Evolutionary conservation across 2,113 vertebrate genomes (phyloP), one percentile per base, ranked within the genome.

Genomic region (Brachypteracias leptosomus): DNA sequence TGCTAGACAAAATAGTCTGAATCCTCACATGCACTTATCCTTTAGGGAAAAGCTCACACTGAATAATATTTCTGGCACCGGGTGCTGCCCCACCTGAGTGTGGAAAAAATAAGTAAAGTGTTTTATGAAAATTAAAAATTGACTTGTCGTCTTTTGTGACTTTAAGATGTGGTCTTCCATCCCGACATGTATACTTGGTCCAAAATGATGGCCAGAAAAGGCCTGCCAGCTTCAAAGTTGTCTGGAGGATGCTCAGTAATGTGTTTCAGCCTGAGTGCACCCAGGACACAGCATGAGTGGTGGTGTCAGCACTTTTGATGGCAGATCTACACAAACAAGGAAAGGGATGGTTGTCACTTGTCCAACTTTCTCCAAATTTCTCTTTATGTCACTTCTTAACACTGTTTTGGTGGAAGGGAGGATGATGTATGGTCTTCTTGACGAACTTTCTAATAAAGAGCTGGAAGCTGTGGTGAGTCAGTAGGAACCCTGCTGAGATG

Each of bases 1-100:
- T 78, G 91, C 95, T 91, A 96, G 96, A 96, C 93, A 93, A 98
- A 98, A 98, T 97, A 96, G 97, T 97, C 95, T 89, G 46, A 96
- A 97, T 97, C 98, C 94, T 97, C 96, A 95, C 94, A 89, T 73
- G 58, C 62, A 71, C 61, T 95, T 98, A 97, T 97, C 92, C 95
- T 98, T 97, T 93, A 97, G 96, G 92, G 97, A 97, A 96, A 52
- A 93, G 70, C 89, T 98, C 86, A 95, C 85, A 83, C 85, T 94
- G 91, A 96, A 96, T 78, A 96, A n/a, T 73, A 70, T 96, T 96
- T 97, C 94, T 97, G 83, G 52, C 93, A 70, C 81, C 31, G 38
- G 95, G 67, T 33, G 35, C 67, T n/a, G 67, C 85, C 95, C 81
- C 71, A 90, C 94, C 96, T 97, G 87, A 96, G 46, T 62, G 73